Evolutionary conservation across 2,888 invertebrate species (phyloP).

Genomic region (Ariolimax columbianus): DNA sequence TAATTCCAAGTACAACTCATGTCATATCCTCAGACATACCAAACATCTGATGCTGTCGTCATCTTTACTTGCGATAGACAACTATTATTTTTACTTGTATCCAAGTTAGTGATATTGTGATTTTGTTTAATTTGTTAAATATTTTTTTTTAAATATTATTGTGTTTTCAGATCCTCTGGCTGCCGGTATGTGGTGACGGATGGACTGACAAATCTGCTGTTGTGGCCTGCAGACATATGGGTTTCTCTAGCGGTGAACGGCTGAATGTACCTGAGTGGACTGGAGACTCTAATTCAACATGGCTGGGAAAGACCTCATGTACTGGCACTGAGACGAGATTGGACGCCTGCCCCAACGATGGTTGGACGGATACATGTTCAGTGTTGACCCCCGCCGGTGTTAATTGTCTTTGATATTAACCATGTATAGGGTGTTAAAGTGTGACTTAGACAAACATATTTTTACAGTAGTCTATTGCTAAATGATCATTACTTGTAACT

Average conservation of each 20-base stretch:
- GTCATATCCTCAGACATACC: too few relatives aligned
- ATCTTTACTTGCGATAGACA: too few relatives aligned
- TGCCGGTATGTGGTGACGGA: constrained; percentile 64
- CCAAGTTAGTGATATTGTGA: too few relatives aligned
- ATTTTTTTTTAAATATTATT: background rate
- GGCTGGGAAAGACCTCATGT: constrained; percentile 64
- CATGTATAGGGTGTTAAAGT: background rate
- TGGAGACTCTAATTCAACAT: constrained; percentile 52
- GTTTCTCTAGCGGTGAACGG: constrained; percentile 59
- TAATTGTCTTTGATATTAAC: constrained; percentile 51
- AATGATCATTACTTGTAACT: too few relatives aligned
- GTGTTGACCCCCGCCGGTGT: constrained; percentile 52
- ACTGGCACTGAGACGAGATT: constrained; percentile 59
- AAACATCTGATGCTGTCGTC: too few relatives aligned
- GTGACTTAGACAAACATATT: too few relatives aligned
- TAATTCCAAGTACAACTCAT: too few relatives aligned
- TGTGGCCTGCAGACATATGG: constrained; percentile 69
- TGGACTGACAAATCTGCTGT: constrained; percentile 65
- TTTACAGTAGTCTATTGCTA: too few relatives aligned
- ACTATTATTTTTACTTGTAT: too few relatives aligned
- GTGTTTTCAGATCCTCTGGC: constrained; percentile 58
- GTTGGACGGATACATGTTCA: constrained; percentile 43
- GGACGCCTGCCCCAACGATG: constrained; percentile 59
- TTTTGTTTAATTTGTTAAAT: too few relatives aligned
- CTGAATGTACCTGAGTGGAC: constrained; percentile 36